These are phyloP conservation scores for Capitulum mitella DNA, from an alignment of 2,888 invertebrate species.

Conservation along the genomic window DNA sequence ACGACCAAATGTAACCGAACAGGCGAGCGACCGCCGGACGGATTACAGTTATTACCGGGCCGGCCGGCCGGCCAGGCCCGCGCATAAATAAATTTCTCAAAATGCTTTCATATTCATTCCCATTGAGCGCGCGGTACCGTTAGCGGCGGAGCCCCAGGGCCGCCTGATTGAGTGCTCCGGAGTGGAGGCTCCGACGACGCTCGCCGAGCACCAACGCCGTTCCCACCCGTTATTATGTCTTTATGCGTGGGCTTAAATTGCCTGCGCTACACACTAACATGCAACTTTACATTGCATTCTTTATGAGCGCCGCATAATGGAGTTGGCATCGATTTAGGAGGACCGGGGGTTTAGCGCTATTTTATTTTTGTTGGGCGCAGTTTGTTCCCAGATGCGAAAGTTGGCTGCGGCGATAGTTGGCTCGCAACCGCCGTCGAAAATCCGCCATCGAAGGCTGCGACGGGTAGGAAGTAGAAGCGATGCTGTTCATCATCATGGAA, in stretches of 20 bases:
- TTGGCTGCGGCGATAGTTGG: not conserved
- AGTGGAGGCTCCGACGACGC: not conserved
- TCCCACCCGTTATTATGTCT: not conserved
- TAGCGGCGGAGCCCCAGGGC: not conserved
- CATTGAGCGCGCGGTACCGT: not conserved
- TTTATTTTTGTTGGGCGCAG: not conserved
- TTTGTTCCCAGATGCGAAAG: not conserved
- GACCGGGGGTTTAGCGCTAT: not conserved
- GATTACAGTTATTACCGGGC: not conserved
- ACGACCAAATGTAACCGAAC: not conserved
- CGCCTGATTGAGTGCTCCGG: not conserved
- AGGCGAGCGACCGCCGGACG: not conserved
- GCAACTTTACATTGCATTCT: not conserved
- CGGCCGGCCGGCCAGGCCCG: not conserved
- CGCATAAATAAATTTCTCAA: not conserved
- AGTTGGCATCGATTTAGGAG: not conserved
- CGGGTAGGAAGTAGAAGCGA: too few relatives aligned
- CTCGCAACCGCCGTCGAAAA: too few relatives aligned
- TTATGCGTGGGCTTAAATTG: slow-evolving; percentile 3
- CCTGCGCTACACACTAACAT: not conserved
- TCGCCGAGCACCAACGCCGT: not conserved
- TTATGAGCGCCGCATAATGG: not conserved
- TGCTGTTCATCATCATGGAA: too few relatives aligned
- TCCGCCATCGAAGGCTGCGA: too few relatives aligned
- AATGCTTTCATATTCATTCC: not conserved